Conservation (phyloP, 2,888 invertebrate species). For the Agonopterix arenella region DNA sequence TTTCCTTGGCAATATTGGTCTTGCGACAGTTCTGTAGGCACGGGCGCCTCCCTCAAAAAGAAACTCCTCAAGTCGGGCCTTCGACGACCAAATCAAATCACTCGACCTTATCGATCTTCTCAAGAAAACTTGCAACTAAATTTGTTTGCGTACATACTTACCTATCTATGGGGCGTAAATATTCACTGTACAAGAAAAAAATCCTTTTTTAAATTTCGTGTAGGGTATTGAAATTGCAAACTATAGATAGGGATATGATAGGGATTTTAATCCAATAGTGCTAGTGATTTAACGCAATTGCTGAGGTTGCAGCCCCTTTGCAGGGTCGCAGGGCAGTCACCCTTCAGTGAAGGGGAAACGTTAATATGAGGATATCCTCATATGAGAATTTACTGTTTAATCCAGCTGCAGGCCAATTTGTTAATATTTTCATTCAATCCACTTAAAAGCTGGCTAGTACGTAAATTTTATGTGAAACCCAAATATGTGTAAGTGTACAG, state of each 20-base stretch:
- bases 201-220: slow-evolving; percentile 1
- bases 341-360: slow-evolving; percentile 66
- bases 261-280: slow-evolving; percentile 63
- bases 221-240: slow-evolving; percentile 15
- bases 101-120: slow-evolving; percentile 67
- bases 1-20: slow-evolving; percentile 75
- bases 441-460: slow-evolving; percentile 58
- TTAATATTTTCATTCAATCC: slow-evolving; percentile 75
- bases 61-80: slow-evolving; percentile 57
- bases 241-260: slow-evolving; percentile 35
- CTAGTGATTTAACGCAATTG: slow-evolving; percentile 71
- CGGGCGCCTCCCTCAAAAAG: slow-evolving; percentile 63
- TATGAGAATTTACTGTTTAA: slow-evolving; percentile 77
- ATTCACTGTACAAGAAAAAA: background rate
- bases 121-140: slow-evolving; percentile 63
- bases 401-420: slow-evolving; percentile 73
- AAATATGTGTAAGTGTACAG: background rate
- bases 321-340: slow-evolving; percentile 50
- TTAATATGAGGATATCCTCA: slow-evolving; percentile 73
- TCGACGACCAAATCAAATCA: slow-evolving; percentile 72
- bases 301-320: slow-evolving; percentile 67
- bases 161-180: background rate
- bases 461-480: slow-evolving; percentile 28
- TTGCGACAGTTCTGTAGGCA: slow-evolving; percentile 70
- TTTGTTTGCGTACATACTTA: slow-evolving; percentile 49